A percentile compares a stretch with the other conserved stretches of the same genome.
phyloP scores from a whole-genome alignment of 2,888 invertebrate species.

The Exephanes ischioxanthus region DNA sequence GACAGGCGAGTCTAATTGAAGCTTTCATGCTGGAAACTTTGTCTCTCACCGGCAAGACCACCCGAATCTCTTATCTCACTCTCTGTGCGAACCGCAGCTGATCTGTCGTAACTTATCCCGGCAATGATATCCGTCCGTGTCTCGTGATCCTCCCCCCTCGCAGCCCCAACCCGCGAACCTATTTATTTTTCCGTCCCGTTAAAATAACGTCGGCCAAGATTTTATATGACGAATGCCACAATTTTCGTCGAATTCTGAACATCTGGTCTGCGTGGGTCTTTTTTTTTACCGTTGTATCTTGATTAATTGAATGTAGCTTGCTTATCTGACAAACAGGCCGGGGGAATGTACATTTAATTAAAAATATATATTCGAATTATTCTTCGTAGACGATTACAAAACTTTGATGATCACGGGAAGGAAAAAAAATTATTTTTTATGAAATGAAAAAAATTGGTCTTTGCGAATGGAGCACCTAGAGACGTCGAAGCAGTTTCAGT shows the following conservation, averaged over 20 bases:
- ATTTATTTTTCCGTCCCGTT: conserved; percentile 30
- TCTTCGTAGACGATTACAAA: background rate
- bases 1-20: conserved; percentile 68
- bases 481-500: background rate
- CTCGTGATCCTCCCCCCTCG: conserved; percentile 1
- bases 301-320: background rate
- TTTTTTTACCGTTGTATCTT: background rate
- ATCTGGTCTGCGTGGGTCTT: background rate
- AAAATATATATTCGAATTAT: background rate
- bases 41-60: background rate
- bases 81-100: background rate
- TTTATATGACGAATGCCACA: background rate
- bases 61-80: conserved; percentile 20
- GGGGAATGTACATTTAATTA: background rate
- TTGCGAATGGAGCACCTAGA: too few species aligned
- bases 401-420: background rate
- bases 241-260: background rate
- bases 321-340: background rate
- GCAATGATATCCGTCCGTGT: conserved; percentile 34
- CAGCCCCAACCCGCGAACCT: background rate
- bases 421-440: too few species aligned
- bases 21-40: conserved; percentile 52
- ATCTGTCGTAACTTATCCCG: conserved; percentile 36
- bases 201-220: conserved; percentile 10
- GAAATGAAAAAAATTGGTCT: too few species aligned